Conservation (phyloP, 2,888 invertebrate species). For the Caenorhabditis zanzibari region DNA sequence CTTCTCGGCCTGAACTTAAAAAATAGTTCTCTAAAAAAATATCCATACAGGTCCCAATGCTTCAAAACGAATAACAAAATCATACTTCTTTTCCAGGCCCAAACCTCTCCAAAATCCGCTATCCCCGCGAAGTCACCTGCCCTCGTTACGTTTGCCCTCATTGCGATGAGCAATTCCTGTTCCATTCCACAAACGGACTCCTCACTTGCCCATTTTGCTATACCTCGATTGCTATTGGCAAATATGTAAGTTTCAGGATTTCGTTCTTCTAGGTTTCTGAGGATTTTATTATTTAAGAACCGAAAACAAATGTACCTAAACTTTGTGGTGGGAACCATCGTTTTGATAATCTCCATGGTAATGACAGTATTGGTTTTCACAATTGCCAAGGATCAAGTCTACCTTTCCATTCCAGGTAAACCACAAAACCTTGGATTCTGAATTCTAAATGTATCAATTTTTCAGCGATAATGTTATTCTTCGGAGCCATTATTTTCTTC, state of each 20-base stretch:
- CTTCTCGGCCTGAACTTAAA: too few species aligned
- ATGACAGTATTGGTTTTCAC: slow-evolving; percentile 59
- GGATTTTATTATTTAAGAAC: slow-evolving; percentile 43
- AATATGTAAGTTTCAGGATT: slow-evolving; percentile 63
- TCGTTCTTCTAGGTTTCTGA: background rate
- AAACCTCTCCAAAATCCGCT: slow-evolving; percentile 70
- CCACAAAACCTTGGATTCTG: background rate
- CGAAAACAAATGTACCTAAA: slow-evolving; percentile 64
- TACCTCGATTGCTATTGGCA: slow-evolving; percentile 71
- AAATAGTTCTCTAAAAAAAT: too few species aligned
- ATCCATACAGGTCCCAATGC: too few species aligned
- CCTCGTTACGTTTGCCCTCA: slow-evolving; percentile 72
- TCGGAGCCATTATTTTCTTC: slow-evolving; percentile 67
- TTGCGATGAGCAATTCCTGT: slow-evolving; percentile 72
- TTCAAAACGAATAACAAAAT: too few species aligned
- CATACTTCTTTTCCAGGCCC: slow-evolving; percentile 73
- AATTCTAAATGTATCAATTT: background rate
- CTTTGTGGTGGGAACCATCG: slow-evolving; percentile 59
- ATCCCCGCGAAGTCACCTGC: slow-evolving; percentile 70
- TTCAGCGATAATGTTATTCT: slow-evolving; percentile 65
- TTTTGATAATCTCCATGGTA: slow-evolving; percentile 54
- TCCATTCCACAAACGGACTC: slow-evolving; percentile 69
- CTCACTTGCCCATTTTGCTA: slow-evolving; percentile 74
- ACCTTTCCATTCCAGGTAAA: slow-evolving; percentile 62
- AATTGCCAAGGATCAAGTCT: slow-evolving; percentile 63